Conservation (phyloP, 2,113 vertebrate species). For the Dascyllus trimaculatus region DNA sequence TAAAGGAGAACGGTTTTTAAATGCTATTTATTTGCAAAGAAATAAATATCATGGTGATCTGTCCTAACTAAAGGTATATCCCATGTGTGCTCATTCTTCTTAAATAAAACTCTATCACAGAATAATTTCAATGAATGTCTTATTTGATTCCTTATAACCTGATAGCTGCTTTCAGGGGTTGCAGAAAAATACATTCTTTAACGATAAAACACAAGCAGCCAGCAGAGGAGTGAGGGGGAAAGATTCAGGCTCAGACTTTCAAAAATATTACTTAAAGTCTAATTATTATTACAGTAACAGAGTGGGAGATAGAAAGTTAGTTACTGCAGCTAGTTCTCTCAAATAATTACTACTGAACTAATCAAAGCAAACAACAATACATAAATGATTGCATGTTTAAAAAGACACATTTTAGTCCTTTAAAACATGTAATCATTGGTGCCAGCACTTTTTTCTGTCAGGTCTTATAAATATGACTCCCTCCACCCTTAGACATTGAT, state of each 20-base stretch:
- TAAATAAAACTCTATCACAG: constrained; percentile 69
- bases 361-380: no score
- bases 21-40: constrained; percentile 46
- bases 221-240: neutral
- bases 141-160: constrained; percentile 38
- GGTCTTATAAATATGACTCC: no score
- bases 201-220: neutral
- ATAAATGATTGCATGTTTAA: no score
- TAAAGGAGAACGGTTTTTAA: constrained; percentile 30
- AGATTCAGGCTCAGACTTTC: neutral
- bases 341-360: neutral
- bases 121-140: constrained; percentile 53
- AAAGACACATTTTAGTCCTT: no score
- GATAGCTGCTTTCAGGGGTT: neutral
- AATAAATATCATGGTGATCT: constrained; percentile 26
- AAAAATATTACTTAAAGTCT: no score
- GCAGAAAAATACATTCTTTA: neutral
- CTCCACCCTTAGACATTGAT: no score
- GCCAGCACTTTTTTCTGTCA: no score
- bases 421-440: no score
- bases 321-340: neutral
- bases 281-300: neutral
- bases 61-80: constrained; percentile 28
- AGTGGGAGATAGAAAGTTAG: neutral
- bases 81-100: constrained; percentile 56